Conservation (phyloP, 2,888 invertebrate genomes). For the Zelleria hepariella region DNA sequence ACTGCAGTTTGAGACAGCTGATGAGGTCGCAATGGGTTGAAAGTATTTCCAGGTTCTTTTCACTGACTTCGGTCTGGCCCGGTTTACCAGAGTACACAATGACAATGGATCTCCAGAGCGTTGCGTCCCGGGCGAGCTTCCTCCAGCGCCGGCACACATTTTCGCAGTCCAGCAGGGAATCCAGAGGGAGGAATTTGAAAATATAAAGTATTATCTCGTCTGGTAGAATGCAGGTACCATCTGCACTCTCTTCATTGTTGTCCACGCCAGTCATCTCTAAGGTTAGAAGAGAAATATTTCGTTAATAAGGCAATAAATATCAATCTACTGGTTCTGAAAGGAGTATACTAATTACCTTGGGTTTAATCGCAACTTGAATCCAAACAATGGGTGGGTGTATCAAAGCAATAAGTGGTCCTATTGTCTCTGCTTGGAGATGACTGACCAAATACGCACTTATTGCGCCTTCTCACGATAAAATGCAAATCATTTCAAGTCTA, state of each 20-base stretch:
- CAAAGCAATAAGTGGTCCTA: background rate
- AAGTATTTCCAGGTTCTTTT: slow-evolving; percentile 39
- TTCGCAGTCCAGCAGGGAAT: slow-evolving; percentile 43
- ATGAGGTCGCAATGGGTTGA: slow-evolving; percentile 39
- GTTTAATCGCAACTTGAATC: background rate
- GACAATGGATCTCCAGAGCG: slow-evolving; percentile 42
- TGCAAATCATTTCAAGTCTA: slow-evolving; percentile 36
- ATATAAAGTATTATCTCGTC: slow-evolving; percentile 52
- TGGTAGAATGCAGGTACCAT: slow-evolving; percentile 38
- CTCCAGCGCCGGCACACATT: slow-evolving; percentile 50
- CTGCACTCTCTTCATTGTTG: slow-evolving; percentile 15
- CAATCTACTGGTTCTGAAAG: background rate
- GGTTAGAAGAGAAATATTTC: background rate
- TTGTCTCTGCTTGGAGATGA: background rate
- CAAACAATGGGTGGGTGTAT: background rate
- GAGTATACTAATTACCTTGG: background rate
- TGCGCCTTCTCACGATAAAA: slow-evolving; percentile 13
- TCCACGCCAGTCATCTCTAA: slow-evolving; percentile 21
- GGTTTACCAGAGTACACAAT: slow-evolving; percentile 51
- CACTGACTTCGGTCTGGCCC: slow-evolving; percentile 41
- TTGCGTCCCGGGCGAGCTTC: slow-evolving; percentile 35
- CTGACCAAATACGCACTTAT: background rate
- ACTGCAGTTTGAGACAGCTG: slow-evolving; percentile 45
- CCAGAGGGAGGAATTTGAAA: slow-evolving; percentile 46
- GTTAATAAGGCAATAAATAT: background rate